Evolutionary conservation across 2,888 invertebrate species (phyloP).

Genomic region (Bhutanitis thaidina): DNA sequence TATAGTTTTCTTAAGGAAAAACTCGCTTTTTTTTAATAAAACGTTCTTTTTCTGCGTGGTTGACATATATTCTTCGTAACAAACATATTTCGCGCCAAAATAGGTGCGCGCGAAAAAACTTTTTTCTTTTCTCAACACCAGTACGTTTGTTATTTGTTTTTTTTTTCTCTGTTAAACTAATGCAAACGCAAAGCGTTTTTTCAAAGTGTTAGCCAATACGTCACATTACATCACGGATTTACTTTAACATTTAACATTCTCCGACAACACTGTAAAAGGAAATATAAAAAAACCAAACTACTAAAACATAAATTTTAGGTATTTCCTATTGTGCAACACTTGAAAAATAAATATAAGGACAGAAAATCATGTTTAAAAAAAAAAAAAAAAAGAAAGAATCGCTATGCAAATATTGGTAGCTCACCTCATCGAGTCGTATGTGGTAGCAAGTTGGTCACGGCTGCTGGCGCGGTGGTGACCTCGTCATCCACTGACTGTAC

Average conservation of each 20-base stretch:
- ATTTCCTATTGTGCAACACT: background rate
- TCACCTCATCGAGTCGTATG: constrained; percentile 10
- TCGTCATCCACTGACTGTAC: constrained; percentile 25
- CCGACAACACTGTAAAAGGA: background rate
- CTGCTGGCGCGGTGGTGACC: constrained; percentile 18
- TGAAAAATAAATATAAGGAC: background rate
- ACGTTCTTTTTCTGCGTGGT: background rate
- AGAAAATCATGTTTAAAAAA: background rate
- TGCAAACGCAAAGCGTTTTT: background rate
- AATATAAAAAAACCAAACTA: no score
- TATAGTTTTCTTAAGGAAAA: no score
- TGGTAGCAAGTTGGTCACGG: constrained; percentile 9
- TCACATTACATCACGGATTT: no score
- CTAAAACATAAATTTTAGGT: no score
- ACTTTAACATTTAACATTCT: background rate
- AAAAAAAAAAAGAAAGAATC: background rate
- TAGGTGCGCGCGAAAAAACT: background rate
- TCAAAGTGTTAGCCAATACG: background rate
- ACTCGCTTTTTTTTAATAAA: no score
- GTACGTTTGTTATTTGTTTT: no score
- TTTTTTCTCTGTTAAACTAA: background rate
- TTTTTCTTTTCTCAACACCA: background rate
- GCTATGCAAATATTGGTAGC: constrained; percentile 2
- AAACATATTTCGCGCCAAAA: background rate
- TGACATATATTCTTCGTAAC: background rate